A percentile compares a stretch with the other conserved stretches of the same genome.
These are phyloP conservation scores for Ceyx margarethae DNA, from an alignment of 2,113 vertebrate species.

Conservation along the genomic window DNA sequence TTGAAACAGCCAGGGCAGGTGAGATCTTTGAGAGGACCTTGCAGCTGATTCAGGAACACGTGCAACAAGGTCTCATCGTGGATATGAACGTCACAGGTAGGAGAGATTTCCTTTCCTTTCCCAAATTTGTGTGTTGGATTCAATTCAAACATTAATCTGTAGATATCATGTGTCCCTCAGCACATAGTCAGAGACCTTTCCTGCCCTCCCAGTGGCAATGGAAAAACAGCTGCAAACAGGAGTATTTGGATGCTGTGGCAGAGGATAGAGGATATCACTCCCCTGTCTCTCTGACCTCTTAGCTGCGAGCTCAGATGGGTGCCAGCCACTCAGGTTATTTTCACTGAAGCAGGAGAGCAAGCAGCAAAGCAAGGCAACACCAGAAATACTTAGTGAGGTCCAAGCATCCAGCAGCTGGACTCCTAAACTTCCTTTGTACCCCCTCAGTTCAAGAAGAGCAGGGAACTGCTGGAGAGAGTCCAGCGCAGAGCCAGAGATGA, in stretches of 20 bases:
- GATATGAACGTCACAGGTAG: constrained; percentile 73
- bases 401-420: not conserved
- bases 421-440: not conserved
- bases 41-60: constrained; percentile 73
- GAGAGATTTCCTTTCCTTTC: not conserved
- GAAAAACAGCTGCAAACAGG: not conserved
- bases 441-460: too few species aligned
- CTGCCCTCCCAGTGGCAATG: not conserved
- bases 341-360: not conserved
- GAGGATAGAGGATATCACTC: not conserved
- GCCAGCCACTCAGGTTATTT: not conserved
- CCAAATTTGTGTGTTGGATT: accelerated
- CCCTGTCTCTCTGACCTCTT: not conserved
- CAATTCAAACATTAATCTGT: not conserved
- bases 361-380: not conserved
- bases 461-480: too few species aligned
- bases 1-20: constrained; percentile 72
- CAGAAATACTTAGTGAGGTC: not conserved
- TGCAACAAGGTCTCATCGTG: constrained; percentile 70
- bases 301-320: not conserved
- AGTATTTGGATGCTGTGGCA: not conserved
- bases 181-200: not conserved
- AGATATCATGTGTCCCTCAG: not conserved
- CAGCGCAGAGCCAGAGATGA: too few species aligned
- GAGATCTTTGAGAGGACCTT: constrained; percentile 77